Base-by-base conservation (phyloP, 2,888 invertebrate species). In the Alloplasta piceator region DNA sequence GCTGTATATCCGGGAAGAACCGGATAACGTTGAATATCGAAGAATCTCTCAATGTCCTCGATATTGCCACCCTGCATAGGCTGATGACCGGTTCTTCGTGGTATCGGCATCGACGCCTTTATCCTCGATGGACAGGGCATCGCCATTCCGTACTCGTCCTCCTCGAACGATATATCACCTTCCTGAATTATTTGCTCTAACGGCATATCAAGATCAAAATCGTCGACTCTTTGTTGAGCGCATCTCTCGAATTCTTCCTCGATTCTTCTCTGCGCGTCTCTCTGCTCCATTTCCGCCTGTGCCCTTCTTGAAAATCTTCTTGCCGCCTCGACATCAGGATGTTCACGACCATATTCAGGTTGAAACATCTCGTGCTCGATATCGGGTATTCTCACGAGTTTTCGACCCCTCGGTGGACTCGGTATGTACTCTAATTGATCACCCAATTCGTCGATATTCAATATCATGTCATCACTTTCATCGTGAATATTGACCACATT, bases 1-100 rank as follows among this genome's bases (percentile, higher is more conserved):
- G 75, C 26, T 4, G 78, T 75, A 6, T 26, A 16, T 9, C 63
- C 46, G 0, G 75, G 73, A 5, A 78, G 16, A 4, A 82, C 80
- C 6, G 90, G 90, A 82, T 86, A 88, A 1, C 50, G 74, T 9
- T 85, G 67, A 4, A 87, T 7, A 12, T 90, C 86, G 55, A 89
- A 88, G 78, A 91, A 91, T 46, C 84, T 86, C 77, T 88, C 87
- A 43, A 91, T 74, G 3, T 87, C 84, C 0, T 89, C 88, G 7
- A 87, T 67, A 3, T 87, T 85, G 6, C 83, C 79, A 0, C 80
- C 36, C 0, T 67, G 67, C 16, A 83, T 68, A 0, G 77, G 58
- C 10, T 83, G 84, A 0, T 9, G 1, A 5, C 56, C 52, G 5
- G 16, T 16, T 10, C 78, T 82, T 14, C 16, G 61, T 0, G 89